A percentile compares a stretch with the other conserved stretches of the same genome.
These are phyloP conservation scores for Myrmecophaga tridactyla DNA, from an alignment of 2,113 vertebrate species.

Conservation along the genomic window DNA sequence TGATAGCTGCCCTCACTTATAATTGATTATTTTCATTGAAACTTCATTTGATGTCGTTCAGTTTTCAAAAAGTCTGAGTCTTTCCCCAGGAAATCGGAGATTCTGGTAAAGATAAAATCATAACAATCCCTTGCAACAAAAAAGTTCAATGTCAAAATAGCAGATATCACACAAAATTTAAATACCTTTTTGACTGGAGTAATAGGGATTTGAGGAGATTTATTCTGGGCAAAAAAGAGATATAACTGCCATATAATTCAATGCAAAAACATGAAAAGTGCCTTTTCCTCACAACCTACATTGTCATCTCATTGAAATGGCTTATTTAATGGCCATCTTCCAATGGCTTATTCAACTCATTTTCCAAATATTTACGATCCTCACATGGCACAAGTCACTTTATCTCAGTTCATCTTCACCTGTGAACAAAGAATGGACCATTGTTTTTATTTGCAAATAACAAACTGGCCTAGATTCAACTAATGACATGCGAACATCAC, in stretches of 20 bases:
- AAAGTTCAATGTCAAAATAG: neutral
- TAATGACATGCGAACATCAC: too few relatives aligned
- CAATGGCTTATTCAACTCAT: too few relatives aligned
- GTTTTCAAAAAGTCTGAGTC: neutral
- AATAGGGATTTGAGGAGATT: neutral
- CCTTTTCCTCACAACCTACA: neutral
- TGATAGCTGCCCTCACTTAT: neutral
- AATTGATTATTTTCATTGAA: neutral
- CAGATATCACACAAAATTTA: neutral
- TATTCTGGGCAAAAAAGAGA: neutral
- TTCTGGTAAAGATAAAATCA: neutral
- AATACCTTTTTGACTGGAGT: neutral
- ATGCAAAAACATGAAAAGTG: too few relatives aligned
- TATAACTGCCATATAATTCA: neutral
- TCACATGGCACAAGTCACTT: fast-evolving
- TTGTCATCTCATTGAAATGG: too few relatives aligned
- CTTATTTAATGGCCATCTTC: too few relatives aligned
- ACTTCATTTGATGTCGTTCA: neutral
- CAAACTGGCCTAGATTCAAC: neutral
- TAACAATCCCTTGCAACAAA: neutral
- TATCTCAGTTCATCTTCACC: fast-evolving
- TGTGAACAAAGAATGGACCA: neutral
- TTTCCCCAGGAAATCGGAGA: neutral
- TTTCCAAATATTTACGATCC: neutral
- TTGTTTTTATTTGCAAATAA: neutral